These are phyloP conservation scores for Triplophysa tibetana DNA, from an alignment of 2,113 vertebrate genomes.

Conservation along the genomic window DNA sequence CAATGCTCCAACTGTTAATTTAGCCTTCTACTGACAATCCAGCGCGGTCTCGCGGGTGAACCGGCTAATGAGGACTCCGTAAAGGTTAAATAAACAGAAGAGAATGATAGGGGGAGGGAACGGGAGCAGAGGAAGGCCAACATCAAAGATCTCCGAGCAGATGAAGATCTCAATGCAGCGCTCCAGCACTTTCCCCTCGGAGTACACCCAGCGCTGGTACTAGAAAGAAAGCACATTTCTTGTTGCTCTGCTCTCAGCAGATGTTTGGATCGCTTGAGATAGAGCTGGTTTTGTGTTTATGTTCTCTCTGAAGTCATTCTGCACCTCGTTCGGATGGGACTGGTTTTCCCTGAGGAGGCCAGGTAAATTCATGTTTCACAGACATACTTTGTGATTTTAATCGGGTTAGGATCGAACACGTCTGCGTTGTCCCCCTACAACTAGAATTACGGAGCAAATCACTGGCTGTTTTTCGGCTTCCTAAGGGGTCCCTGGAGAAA, in stretches of 20 bases:
- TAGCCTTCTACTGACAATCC: constrained; percentile 72
- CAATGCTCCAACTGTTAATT: constrained; percentile 74
- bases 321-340: constrained; percentile 4
- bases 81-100: constrained; percentile 77
- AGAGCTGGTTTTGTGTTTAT: background rate
- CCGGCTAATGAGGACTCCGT: constrained; percentile 76
- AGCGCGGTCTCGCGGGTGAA: constrained; percentile 60
- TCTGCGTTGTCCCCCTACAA: too few species aligned
- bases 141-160: constrained; percentile 28
- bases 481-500: too few species aligned
- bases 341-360: background rate
- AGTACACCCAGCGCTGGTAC: background rate
- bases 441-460: too few species aligned
- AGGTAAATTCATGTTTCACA: too few species aligned
- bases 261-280: constrained; percentile 6
- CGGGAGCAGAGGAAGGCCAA: constrained; percentile 16
- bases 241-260: constrained; percentile 1
- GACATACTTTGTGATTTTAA: too few species aligned
- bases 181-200: constrained; percentile 9
- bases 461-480: too few species aligned
- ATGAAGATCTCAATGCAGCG: constrained; percentile 23
- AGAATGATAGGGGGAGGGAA: constrained; percentile 13
- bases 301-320: constrained; percentile 1
- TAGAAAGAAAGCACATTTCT: constrained; percentile 23
- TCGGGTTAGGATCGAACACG: too few species aligned